Conservation (phyloP, 2,113 vertebrate genomes). For the Phylloscopus trochilus region DNA sequence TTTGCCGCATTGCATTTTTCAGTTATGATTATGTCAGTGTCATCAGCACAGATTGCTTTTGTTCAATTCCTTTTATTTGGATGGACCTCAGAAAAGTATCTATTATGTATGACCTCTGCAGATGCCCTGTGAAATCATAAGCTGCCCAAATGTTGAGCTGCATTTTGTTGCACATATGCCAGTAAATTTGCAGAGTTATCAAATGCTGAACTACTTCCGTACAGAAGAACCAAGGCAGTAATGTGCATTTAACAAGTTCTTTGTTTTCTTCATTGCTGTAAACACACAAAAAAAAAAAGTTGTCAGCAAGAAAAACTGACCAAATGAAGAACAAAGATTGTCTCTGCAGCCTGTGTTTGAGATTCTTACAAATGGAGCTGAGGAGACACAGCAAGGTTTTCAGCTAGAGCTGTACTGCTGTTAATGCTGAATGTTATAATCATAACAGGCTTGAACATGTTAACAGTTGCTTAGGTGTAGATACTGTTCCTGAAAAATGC, state of each 20-base stretch:
- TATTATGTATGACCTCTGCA: constrained; percentile 16
- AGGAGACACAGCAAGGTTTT: background rate
- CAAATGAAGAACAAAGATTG: background rate
- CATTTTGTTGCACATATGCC: background rate
- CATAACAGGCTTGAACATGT: background rate
- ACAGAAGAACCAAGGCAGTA: background rate
- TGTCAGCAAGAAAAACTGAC: background rate
- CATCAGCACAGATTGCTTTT: constrained; percentile 10
- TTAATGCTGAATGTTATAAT: background rate
- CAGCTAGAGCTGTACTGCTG: background rate
- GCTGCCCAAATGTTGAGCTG: background rate
- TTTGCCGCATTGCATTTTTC: background rate
- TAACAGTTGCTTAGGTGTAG: background rate
- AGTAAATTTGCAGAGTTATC: background rate
- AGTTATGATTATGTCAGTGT: background rate
- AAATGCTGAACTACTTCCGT: background rate
- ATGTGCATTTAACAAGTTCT: background rate
- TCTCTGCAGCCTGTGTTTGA: background rate
- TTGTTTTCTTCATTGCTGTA: background rate
- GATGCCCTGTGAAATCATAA: constrained; percentile 7
- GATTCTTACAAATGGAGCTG: background rate
- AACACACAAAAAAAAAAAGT: background rate
- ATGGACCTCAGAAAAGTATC: background rate
- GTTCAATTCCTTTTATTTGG: constrained; percentile 22
- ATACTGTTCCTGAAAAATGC: background rate